These are phyloP conservation scores for Harpagoxenus sublaevis DNA, from an alignment of 2,888 invertebrate species.

Conservation along the genomic window DNA sequence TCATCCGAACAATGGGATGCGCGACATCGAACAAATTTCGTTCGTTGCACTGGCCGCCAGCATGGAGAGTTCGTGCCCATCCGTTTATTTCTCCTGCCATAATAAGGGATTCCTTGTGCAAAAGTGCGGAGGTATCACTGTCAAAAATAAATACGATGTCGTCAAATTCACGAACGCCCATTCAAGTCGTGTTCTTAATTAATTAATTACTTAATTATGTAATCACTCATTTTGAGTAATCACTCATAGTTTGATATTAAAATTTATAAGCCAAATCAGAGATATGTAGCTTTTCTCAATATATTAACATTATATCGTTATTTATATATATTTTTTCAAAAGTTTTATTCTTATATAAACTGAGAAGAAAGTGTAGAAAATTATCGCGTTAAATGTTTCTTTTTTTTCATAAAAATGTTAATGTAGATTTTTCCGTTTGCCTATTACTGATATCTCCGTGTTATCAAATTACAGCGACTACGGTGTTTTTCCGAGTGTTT, in stretches of 20 bases:
- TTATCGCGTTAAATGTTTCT: background rate
- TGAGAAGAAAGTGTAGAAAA: background rate
- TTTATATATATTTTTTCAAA: background rate
- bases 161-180: conserved; percentile 59
- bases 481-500: background rate
- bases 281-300: background rate
- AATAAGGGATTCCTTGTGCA: conserved; percentile 65
- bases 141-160: conserved; percentile 76
- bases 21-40: conserved; percentile 61
- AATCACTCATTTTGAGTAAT: background rate
- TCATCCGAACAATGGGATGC: conserved; percentile 65
- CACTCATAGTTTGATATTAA: background rate
- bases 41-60: conserved; percentile 57
- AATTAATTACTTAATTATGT: conserved; percentile 25
- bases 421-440: background rate
- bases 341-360: background rate
- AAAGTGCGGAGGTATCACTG: conserved; percentile 78
- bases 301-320: background rate
- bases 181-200: conserved; percentile 29
- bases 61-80: conserved; percentile 58
- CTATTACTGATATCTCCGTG: background rate
- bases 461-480: conserved; percentile 2
- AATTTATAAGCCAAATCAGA: background rate
- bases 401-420: background rate
- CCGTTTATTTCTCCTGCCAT: conserved; percentile 65